Conservation (phyloP, 1,140 invertebrate genomes). For the Amyelois transitella region DNA sequence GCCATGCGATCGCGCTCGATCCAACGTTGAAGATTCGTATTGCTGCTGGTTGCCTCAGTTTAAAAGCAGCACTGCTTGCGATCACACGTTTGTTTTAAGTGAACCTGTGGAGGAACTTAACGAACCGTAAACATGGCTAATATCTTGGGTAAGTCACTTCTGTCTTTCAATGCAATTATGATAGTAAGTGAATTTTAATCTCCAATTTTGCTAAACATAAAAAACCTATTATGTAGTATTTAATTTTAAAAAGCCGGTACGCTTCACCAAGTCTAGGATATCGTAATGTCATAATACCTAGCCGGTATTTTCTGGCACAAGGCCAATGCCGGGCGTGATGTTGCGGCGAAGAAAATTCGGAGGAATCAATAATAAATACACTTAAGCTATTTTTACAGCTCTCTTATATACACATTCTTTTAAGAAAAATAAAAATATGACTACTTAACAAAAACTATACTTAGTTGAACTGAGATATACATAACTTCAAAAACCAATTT, state of each 20-base stretch:
- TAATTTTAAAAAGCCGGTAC: conserved; percentile 13
- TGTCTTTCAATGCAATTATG: neutral
- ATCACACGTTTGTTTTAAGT: conserved; percentile 30
- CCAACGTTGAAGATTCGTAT: conserved; percentile 22
- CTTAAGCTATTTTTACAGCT: neutral
- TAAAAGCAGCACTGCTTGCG: conserved; percentile 27
- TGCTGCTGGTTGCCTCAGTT: conserved; percentile 29
- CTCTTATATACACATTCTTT: neutral
- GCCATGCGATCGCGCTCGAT: no score
- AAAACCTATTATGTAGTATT: neutral
- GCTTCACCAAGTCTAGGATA: conserved; percentile 10
- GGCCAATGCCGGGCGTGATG: conserved; percentile 41
- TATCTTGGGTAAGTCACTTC: conserved; percentile 47
- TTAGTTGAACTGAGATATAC: no score
- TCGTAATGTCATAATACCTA: conserved; percentile 15
- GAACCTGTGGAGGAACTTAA: conserved; percentile 23
- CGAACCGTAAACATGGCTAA: conserved; percentile 49
- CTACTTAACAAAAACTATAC: no score
- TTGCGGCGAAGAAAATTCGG: conserved; percentile 28
- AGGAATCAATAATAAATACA: conserved; percentile 42
- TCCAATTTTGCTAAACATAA: neutral
- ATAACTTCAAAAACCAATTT: no score
- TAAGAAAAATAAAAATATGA: neutral
- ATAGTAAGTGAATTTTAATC: no score
- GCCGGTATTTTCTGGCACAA: conserved; percentile 47